phyloP scores from a whole-genome alignment of 53 echinoderm and acorn worm genomes.

The Henricia sp. region DNA sequence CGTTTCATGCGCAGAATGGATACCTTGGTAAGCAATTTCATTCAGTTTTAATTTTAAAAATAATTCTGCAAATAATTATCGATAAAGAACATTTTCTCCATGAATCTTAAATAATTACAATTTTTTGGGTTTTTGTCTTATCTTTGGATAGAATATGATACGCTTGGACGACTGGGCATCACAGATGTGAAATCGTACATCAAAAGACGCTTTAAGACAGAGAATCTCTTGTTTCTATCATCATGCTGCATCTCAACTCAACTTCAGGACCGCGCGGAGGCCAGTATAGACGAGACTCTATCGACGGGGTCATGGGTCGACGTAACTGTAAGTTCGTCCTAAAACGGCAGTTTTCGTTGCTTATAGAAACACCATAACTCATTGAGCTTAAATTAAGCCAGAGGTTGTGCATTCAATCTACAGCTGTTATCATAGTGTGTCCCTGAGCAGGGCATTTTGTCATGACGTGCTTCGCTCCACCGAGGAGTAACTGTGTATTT shows the following conservation, averaged over 20 bases:
- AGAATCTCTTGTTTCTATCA: conserved; percentile 77
- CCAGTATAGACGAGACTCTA: conserved; percentile 90
- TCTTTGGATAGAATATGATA: conserved; percentile 79
- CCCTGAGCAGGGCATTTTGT: no score
- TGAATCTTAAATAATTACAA: background rate
- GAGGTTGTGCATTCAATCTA: no score
- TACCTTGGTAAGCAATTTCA: conserved; percentile 96
- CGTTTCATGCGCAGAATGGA: conserved; percentile 94
- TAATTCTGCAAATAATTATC: background rate
- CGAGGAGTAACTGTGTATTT: no score
- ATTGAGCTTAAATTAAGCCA: no score
- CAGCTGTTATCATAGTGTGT: no score
- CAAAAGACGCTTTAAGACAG: conserved; percentile 84
- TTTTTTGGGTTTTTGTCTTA: conserved; percentile 15
- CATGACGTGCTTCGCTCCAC: no score
- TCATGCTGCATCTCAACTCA: conserved; percentile 73
- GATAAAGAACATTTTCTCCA: background rate
- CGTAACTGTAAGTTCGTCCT: conserved; percentile 80
- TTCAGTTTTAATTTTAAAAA: background rate
- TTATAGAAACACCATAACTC: no score
- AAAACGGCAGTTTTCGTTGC: no score
- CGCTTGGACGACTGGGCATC: conserved; percentile 86
- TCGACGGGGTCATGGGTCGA: conserved; percentile 84
- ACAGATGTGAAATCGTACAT: conserved; percentile 86
- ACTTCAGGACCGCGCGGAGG: conserved; percentile 86